Evolutionary conservation across 2,113 vertebrate genomes (phyloP).

Genomic region (Stercorarius parasiticus): DNA sequence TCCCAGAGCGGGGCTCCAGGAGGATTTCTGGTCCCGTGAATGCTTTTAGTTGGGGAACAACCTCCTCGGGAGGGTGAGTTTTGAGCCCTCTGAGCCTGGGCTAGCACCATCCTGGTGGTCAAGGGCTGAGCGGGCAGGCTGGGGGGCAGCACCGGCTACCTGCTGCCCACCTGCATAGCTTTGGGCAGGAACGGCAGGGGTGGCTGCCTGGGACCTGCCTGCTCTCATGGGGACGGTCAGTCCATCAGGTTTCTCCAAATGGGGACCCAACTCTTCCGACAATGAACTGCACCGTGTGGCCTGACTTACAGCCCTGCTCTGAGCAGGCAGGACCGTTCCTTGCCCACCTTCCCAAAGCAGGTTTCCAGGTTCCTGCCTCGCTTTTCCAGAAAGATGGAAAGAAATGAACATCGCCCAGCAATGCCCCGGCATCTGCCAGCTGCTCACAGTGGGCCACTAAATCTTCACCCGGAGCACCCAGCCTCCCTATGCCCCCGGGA

Average conservation of each 20-base stretch:
- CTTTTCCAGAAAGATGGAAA: background rate
- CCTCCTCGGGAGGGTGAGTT: background rate
- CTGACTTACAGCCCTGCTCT: background rate
- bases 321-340: background rate
- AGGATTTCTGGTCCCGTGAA: background rate
- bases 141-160: background rate
- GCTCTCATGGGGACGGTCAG: background rate
- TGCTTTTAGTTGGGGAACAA: background rate
- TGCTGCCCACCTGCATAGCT: background rate
- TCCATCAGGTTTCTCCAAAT: background rate
- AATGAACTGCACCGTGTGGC: accelerated
- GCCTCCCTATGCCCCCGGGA: background rate
- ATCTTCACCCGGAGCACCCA: background rate
- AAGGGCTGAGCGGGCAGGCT: background rate
- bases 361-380: background rate
- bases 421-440: background rate
- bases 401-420: background rate
- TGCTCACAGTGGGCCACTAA: background rate
- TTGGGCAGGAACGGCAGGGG: background rate
- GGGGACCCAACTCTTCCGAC: background rate
- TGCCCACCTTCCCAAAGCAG: background rate
- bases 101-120: background rate
- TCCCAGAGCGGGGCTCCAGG: background rate
- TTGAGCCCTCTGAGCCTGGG: background rate
- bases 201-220: background rate